A percentile compares a stretch with the other conserved stretches of the same genome.
Conservation (phyloP, 2,797 vertebrate species). For the Chaetodon trifasciatus region DNA sequence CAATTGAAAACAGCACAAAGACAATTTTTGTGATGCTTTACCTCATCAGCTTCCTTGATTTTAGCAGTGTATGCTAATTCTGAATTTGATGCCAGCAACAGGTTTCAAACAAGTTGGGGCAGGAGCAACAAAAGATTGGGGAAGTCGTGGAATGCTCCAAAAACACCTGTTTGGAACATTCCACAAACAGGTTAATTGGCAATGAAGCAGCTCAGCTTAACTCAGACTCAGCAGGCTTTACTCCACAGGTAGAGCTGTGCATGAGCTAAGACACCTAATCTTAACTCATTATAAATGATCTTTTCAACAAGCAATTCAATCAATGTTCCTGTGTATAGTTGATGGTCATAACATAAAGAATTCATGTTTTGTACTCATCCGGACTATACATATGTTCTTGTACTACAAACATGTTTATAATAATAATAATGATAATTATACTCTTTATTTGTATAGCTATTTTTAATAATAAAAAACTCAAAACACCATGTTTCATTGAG, state of each 20-base stretch:
- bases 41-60: too few species aligned
- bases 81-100: too few species aligned
- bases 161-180: conserved; percentile 6
- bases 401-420: too few species aligned
- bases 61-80: too few species aligned
- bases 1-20: too few species aligned
- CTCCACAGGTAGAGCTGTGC: not conserved
- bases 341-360: not conserved
- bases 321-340: not conserved
- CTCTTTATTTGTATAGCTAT: not conserved
- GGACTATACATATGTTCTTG: too few species aligned
- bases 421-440: not conserved
- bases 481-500: not conserved
- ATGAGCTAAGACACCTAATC: not conserved
- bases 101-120: too few species aligned
- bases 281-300: not conserved
- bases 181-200: conserved; percentile 3
- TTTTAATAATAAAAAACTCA: not conserved
- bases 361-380: too few species aligned
- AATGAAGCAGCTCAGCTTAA: conserved; percentile 21
- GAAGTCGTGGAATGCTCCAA: too few species aligned
- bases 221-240: conserved; percentile 13
- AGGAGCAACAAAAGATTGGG: too few species aligned
- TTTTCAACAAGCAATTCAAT: not conserved
- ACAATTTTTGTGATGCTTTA: too few species aligned